Base-by-base conservation (phyloP, 2,888 invertebrate species). In the Tipula confusa region DNA sequence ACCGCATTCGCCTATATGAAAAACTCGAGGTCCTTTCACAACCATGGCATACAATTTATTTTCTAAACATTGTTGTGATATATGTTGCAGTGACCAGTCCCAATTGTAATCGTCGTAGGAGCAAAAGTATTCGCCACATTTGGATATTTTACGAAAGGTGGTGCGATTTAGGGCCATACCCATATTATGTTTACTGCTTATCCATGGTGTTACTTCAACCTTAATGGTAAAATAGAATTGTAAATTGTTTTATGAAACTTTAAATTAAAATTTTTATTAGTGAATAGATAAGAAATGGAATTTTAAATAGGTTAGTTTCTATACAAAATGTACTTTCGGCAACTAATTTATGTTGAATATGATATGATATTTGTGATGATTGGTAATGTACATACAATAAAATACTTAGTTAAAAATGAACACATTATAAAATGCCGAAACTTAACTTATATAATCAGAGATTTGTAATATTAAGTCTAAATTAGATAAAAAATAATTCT, bases 1-100 rank as follows among this genome's bases (percentile, higher is more conserved):
- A 6, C 98, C 98, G 90, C 98, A 99, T 91, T 99, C 98, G 33
- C 99, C 99, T 87, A 99, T 98, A 90, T 99, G 99, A 90, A 98
- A 98, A 84, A 99, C 97, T 84, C 99, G 90, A 0, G 99, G 98
- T 0, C 97, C 97, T 87, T 96, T 94, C 87, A 97, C 94, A 86
- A 97, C 93, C 91, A 98, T 94, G 0, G 97, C 96, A 86, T 95
- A 94, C 85, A 98, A 92, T 86, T 95, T 95, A 84, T 91, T 91
- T 0, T 92, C 92, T 84, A 95, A 91, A 87, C 96, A 94, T 86
- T 95, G 95, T 89, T 97, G 96, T 0, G 97, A 96, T 83, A 98
- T 92, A 88, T 97, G 96, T 85, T 98, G 94, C 85, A 99, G 90
- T 0, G 98, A 98, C 95, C 99, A 99, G 87, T 99, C 99, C 99